Evolutionary conservation across 2,888 invertebrate species (phyloP).

Genomic region (Imbricaverruca yamaguchii): DNA sequence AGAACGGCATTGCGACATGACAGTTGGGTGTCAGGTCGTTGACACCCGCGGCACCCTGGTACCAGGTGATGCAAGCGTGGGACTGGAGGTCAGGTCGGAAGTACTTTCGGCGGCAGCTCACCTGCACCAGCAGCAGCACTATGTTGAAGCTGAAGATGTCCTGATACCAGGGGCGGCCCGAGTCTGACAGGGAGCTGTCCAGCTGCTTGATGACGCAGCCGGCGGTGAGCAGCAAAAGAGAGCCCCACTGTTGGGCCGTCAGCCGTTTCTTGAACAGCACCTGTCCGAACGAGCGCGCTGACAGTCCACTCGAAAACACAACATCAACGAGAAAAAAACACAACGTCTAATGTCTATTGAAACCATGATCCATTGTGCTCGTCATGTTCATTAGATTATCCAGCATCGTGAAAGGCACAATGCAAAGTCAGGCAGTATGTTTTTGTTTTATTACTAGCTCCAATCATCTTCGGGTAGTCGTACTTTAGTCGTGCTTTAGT

Average conservation of each 20-base stretch:
- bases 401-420: too few species aligned
- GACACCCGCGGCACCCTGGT: too few species aligned
- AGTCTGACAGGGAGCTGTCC: conserved; percentile 42
- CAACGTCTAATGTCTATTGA: conserved; percentile 24
- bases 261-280: conserved; percentile 75
- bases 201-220: conserved; percentile 90
- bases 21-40: too few species aligned
- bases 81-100: too few species aligned
- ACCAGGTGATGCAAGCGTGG: too few species aligned
- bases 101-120: background rate
- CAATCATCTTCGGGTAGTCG: too few species aligned
- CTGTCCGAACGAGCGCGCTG: conserved; percentile 46
- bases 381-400: too few species aligned
- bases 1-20: too few species aligned
- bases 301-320: background rate
- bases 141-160: conserved; percentile 28
- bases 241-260: conserved; percentile 76
- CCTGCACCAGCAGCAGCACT: conserved; percentile 35
- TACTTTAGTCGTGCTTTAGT: too few species aligned
- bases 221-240: conserved; percentile 70
- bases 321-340: background rate
- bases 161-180: conserved; percentile 23
- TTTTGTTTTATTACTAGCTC: too few species aligned
- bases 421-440: too few species aligned
- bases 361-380: too few species aligned